phyloP scores from a whole-genome alignment of 53 echinoderm and acorn worm genomes.

The Echinarachnius parma region DNA sequence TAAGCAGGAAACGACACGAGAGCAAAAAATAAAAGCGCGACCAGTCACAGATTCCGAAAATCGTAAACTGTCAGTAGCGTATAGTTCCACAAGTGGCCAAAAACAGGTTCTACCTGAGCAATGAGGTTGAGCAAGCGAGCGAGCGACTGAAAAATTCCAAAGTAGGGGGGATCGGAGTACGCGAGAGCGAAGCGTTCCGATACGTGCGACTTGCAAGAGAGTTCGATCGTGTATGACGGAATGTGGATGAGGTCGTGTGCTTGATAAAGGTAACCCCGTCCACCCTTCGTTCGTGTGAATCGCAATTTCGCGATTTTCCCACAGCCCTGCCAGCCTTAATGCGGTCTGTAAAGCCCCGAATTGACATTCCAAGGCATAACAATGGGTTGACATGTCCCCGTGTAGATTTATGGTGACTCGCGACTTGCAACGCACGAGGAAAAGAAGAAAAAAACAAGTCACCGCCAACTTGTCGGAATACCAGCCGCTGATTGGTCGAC shows the following conservation, averaged over 20 bases:
- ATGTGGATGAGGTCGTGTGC: constrained; percentile 37
- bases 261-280: constrained; percentile 34
- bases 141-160: constrained; percentile 41
- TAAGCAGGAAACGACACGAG: not conserved
- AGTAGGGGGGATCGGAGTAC: constrained; percentile 21
- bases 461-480: not conserved
- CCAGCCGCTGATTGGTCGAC: constrained; percentile 25
- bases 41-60: no score
- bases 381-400: constrained; percentile 23
- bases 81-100: no score
- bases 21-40: no score
- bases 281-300: constrained; percentile 37
- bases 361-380: constrained; percentile 41
- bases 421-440: constrained; percentile 20
- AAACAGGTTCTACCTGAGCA: no score
- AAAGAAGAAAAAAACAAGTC: constrained; percentile 29
- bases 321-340: constrained; percentile 35
- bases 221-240: constrained; percentile 33
- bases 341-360: constrained; percentile 36
- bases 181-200: constrained; percentile 33
- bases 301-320: constrained; percentile 32
- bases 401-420: constrained; percentile 37
- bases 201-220: not conserved
- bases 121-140: not conserved
- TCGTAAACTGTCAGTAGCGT: no score